Evolutionary conservation across 64 coral and sea anemone species (phyloP), one percentile per base, ranked within the genome.

Genomic region (Stichodactyla helianthus): DNA sequence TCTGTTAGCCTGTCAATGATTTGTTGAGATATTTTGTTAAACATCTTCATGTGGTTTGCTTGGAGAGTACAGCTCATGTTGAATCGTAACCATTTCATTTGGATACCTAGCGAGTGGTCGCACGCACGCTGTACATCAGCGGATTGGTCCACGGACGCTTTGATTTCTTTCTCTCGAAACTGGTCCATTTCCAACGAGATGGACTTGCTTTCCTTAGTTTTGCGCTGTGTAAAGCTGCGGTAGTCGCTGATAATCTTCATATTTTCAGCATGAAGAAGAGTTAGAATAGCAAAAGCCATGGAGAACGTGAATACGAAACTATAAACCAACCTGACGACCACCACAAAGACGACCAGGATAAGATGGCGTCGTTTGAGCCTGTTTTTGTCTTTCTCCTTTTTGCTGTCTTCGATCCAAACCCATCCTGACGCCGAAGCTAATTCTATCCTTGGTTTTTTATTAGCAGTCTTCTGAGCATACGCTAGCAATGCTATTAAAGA

Each of bases 81-180:
- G 89, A 71, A 82, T 13, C 52, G 60, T 11, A 95, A 55, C 70
- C 85, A 84, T 35, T 86, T 84, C 23, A 91, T 22, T 71, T 95
- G 93, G 22, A 81, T 51, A 17, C 60, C 78, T 7, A 91, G 86
- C n/a, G 83, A 86, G 56, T 88, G 86, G 35, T 95, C 93, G 44
- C 93, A 95, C 0, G 93, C 90, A n/a, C 77, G 88, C 77, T 95
- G 93, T 22, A 95, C 83, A 50, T 91, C 93, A 85, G 91, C 89
- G 4, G 77, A 79, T 10, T 91, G 71, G 50, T 95, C 93, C 5
- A 91, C 35, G 53, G 55, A 20, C 11, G 82, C 82, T 82, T 91
- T 95, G 15, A 86, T 79, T 86, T 91, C 93, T 31, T 56, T 53
- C 82, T 91, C 93, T 23, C 93, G 89, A 64, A 88, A 91, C 20